These are phyloP conservation scores for Ichneumon xanthorius DNA, from an alignment of 2,888 invertebrate species.

Conservation along the genomic window DNA sequence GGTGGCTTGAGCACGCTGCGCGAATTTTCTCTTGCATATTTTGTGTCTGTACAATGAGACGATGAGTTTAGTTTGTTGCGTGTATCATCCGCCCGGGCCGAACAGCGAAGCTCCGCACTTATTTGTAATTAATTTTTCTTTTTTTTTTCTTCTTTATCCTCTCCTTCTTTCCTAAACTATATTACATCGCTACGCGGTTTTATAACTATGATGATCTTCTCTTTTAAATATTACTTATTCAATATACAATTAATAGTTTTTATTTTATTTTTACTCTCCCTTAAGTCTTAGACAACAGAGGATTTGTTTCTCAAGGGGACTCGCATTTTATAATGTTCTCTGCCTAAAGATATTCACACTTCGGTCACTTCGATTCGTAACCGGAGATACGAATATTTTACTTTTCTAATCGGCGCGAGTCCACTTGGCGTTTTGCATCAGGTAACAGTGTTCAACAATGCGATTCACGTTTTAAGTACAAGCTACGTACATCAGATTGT, in stretches of 20 bases:
- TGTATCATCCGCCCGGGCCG: conserved; percentile 64
- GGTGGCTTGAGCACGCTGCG: conserved; percentile 52
- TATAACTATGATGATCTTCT: conserved; percentile 38
- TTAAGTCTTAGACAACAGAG: conserved; percentile 45
- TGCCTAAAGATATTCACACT: background rate
- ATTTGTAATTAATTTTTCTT: conserved; percentile 3
- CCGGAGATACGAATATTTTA: conserved; percentile 6
- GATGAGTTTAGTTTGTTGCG: conserved; percentile 41
- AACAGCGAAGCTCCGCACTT: conserved; percentile 63
- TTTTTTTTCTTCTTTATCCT: conserved; percentile 3
- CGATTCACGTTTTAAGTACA: conserved; percentile 50
- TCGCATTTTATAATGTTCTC: conserved; percentile 6
- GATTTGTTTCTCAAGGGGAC: conserved; percentile 23
- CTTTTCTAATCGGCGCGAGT: conserved; percentile 32
- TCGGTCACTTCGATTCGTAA: background rate
- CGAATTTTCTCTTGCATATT: conserved; percentile 20
- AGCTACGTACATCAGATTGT: conserved; percentile 54
- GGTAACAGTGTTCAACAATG: conserved; percentile 66
- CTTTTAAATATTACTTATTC: conserved; percentile 41
- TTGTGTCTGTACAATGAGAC: conserved; percentile 59
- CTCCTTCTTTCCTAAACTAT: conserved; percentile 40
- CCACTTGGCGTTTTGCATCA: conserved; percentile 38
- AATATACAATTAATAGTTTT: conserved; percentile 51
- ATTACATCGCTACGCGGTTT: conserved; percentile 42
- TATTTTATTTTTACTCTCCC: conserved; percentile 42